These are phyloP conservation scores for Liposcelis brunnea DNA, from an alignment of 2,888 invertebrate genomes.

Conservation along the genomic window DNA sequence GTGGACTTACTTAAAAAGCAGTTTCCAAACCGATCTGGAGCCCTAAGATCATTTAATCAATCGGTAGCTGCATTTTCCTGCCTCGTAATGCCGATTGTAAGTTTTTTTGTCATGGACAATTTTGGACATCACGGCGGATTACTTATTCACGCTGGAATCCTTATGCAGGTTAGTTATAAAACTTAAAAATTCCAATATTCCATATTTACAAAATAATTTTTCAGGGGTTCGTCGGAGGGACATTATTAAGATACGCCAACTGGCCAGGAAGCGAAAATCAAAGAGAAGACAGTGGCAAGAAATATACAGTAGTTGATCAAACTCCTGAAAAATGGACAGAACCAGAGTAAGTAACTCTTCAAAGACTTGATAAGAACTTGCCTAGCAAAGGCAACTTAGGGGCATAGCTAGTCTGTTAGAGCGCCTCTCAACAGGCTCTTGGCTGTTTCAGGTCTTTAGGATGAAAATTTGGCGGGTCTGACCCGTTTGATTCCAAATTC, in stretches of 20 bases:
- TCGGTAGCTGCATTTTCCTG: background rate
- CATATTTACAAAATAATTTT: background rate
- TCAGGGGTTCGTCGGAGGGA: background rate
- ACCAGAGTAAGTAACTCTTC: too few species aligned
- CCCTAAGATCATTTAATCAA: slow-evolving; percentile 1
- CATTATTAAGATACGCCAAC: background rate
- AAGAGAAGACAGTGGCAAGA: too few species aligned
- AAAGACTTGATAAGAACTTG: too few species aligned
- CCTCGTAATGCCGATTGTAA: slow-evolving; percentile 1
- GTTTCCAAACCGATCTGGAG: background rate
- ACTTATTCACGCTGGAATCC: slow-evolving; percentile 2
- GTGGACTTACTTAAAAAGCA: background rate
- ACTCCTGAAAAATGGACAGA: too few species aligned
- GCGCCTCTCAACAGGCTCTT: too few species aligned
- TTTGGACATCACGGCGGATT: slow-evolving; percentile 4
- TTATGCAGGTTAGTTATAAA: slow-evolving; percentile 5
- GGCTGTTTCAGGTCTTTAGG: too few species aligned
- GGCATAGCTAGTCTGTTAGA: too few species aligned
- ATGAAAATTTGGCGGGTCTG: too few species aligned
- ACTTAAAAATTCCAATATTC: background rate
- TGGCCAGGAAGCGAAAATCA: background rate
- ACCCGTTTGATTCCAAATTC: too few species aligned
- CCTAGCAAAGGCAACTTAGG: too few species aligned
- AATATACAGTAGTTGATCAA: too few species aligned
- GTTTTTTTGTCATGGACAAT: background rate